These are phyloP conservation scores for Corydoras maculifer DNA, from an alignment of 2,113 vertebrate genomes.

Conservation along the genomic window DNA sequence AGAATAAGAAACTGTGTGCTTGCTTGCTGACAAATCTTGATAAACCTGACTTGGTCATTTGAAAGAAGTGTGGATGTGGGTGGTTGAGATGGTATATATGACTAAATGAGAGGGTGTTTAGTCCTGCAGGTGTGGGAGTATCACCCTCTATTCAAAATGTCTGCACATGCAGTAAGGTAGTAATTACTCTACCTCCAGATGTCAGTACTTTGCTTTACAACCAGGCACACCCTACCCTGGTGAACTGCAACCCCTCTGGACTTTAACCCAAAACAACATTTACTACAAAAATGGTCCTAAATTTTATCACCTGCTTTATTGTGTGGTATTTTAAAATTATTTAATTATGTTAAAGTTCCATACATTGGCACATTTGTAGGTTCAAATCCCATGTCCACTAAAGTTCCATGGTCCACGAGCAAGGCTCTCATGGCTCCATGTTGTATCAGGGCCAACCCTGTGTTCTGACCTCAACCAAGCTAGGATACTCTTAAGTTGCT, in stretches of 20 bases:
- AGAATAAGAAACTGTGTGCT: no score
- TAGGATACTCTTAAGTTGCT: no score
- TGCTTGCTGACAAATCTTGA: no score
- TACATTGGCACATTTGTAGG: no score
- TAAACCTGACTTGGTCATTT: not conserved
- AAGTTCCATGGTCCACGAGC: no score
- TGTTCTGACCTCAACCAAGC: no score
- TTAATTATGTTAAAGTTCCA: no score
- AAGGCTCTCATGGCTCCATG: no score
- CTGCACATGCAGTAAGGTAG: constrained; percentile 31
- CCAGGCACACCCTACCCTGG: constrained; percentile 47
- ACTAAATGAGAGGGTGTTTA: not conserved
- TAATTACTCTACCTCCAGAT: constrained; percentile 48
- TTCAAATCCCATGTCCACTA: no score
- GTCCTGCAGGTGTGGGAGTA: constrained; percentile 24
- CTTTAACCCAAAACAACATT: not conserved
- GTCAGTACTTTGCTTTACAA: constrained; percentile 43
- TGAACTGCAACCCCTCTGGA: constrained; percentile 3
- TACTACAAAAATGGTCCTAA: not conserved
- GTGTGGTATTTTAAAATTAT: no score
- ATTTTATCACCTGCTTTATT: not conserved
- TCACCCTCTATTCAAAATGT: constrained; percentile 24
- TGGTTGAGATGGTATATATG: not conserved
- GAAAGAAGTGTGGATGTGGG: not conserved
- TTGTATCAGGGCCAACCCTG: no score